Conservation (phyloP, 2,797 vertebrate species). For the Poeciliopsis infans region DNA sequence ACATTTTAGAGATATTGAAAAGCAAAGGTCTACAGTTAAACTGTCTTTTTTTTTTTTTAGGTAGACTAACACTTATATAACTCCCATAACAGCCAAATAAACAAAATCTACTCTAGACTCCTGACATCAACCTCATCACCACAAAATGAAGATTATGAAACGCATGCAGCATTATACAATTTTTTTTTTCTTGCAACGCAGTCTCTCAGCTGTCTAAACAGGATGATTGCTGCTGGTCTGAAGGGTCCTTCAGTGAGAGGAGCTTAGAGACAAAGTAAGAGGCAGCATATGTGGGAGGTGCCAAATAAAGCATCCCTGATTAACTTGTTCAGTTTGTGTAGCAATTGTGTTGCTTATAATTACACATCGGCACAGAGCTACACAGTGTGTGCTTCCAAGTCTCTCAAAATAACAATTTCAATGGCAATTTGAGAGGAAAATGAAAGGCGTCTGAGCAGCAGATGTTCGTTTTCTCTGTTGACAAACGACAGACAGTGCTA, state of each 20-base stretch:
- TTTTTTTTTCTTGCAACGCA: constrained; percentile 47
- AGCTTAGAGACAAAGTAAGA: constrained; percentile 66
- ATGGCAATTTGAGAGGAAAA: constrained; percentile 27
- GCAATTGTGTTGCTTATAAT: constrained; percentile 9
- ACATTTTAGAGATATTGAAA: constrained; percentile 14
- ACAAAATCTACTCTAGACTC: constrained; percentile 59
- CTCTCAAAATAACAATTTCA: constrained; percentile 20
- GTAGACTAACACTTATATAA: constrained; percentile 3
- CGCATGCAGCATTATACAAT: constrained; percentile 63
- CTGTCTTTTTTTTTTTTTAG: neutral
- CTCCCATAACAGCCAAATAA: constrained; percentile 54
- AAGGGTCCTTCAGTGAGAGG: constrained; percentile 80
- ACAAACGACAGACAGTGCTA: constrained; percentile 21
- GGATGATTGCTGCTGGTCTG: constrained; percentile 79
- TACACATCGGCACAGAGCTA: constrained; percentile 7
- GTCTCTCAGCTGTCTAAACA: constrained; percentile 76
- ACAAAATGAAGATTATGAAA: constrained; percentile 63
- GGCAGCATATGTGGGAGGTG: constrained; percentile 67
- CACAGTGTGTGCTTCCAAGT: constrained; percentile 4
- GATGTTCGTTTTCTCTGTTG: constrained; percentile 27
- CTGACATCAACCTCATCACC: constrained; percentile 64
- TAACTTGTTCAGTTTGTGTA: constrained; percentile 54
- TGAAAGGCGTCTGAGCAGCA: constrained; percentile 26
- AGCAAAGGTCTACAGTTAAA: constrained; percentile 21
- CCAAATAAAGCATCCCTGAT: constrained; percentile 69